Base-by-base conservation (phyloP, 2,888 invertebrate genomes). In the Sussaba pulchella region DNA sequence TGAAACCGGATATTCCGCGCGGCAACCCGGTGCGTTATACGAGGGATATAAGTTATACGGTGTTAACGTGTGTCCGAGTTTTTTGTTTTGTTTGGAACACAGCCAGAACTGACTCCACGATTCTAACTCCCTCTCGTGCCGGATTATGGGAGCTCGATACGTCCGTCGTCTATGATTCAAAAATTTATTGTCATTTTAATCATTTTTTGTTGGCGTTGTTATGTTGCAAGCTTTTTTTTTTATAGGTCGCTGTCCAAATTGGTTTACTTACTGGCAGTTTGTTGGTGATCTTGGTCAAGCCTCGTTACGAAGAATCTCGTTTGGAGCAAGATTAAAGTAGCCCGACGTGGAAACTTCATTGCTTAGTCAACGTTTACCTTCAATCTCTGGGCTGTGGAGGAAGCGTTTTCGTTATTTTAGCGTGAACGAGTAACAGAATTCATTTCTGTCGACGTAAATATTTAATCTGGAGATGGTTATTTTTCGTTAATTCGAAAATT, bases 61-160 rank as follows among this genome's bases (percentile, higher is more conserved):
- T 73, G 76, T 81, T 73, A 81, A 77, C 72, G 80, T 47, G 61
- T 61, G 52, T 39, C 36, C 45, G 24, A 52, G 69, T 41, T 64
- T 79, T 69, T 50, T 50, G n/a, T n/a, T n/a, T n/a, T n/a, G n/a
- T 50, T 50, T 50, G 71, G 76, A 39, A 26, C 19, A 2, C 1
- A 36, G 73, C 76, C 72, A 69, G 45, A 63, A 72, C 24, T 36
- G 43, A 24, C 39, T 12, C 10, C 12, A 52, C 36, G 24, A 45
- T 26, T 31, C 17, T 10, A 24, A 24, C 39, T 19, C 12, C 9
- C 50, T n/a, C 57, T 52, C 81, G 67, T 72, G 36, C 31, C 82
- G 72, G 81, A 85, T 87, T 87, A 85, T 85, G 86, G 88, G 84
- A 84, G 85, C 86, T 87, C 87, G 84, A 88, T 87, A 84, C 84